Conservation (phyloP, 2,888 invertebrate species). For the Drosophila aldrichi region DNA sequence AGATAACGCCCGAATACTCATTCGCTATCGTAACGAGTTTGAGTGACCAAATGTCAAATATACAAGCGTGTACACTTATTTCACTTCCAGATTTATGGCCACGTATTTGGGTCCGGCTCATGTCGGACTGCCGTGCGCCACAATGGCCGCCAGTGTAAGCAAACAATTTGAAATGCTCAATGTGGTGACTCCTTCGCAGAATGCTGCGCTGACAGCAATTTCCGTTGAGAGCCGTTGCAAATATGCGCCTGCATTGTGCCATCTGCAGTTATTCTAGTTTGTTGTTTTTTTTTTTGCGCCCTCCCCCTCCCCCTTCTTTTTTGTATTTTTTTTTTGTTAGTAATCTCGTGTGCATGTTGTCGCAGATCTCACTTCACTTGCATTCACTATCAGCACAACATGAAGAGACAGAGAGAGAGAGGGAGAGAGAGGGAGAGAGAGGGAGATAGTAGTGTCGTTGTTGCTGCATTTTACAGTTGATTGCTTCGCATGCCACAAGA, state of each 20-base stretch:
- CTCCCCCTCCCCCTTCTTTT: not conserved
- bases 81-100: conserved; percentile 74
- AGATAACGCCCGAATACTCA: conserved; percentile 25
- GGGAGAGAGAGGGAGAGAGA: not conserved
- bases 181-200: conserved; percentile 22
- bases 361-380: conserved; percentile 65
- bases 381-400: conserved; percentile 57
- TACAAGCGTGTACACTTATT: conserved; percentile 74
- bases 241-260: conserved; percentile 50
- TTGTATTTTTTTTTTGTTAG: conserved; percentile 8
- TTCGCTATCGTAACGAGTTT: conserved; percentile 55
- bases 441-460: conserved; percentile 34
- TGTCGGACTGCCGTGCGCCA: not conserved
- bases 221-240: conserved; percentile 66
- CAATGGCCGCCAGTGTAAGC: conserved; percentile 23
- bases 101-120: conserved; percentile 19
- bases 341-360: conserved; percentile 28
- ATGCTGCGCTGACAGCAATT: conserved; percentile 70
- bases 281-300: too few relatives aligned
- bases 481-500: conserved; percentile 57
- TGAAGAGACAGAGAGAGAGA: not conserved
- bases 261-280: conserved; percentile 29
- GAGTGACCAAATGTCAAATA: conserved; percentile 81
- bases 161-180: conserved; percentile 43
- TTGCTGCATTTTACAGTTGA: conserved; percentile 75